Percentiles rank a stretch among this genome's conserved stretches.
Conservation (phyloP, 2,888 invertebrate species). For the Himalopsyche japonica region DNA sequence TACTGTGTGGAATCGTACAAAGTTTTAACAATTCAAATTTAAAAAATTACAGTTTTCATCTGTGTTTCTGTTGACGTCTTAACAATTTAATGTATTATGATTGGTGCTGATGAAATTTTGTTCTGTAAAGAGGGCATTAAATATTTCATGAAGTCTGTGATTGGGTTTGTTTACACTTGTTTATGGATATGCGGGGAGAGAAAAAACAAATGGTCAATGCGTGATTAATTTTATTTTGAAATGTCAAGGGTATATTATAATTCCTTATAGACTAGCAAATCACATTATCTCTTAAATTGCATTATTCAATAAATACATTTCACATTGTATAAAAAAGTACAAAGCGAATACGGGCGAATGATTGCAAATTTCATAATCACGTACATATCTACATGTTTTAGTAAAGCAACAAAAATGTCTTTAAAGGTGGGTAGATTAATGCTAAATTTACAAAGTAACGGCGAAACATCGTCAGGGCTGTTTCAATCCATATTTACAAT, state of each 20-base stretch:
- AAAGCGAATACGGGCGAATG: conserved; percentile 28
- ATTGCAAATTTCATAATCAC: not conserved
- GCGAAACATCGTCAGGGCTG: not conserved
- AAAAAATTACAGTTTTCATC: too few species aligned
- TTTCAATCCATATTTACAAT: not conserved
- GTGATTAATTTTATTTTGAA: conserved; percentile 37
- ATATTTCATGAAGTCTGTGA: too few species aligned
- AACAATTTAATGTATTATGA: too few species aligned
- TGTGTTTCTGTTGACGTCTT: too few species aligned
- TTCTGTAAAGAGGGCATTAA: too few species aligned
- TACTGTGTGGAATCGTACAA: too few species aligned
- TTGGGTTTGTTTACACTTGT: too few species aligned
- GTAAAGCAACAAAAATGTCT: not conserved
- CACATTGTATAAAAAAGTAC: conserved; percentile 39
- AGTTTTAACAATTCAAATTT: too few species aligned
- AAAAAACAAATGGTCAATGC: conserved; percentile 20
- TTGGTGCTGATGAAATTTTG: too few species aligned
- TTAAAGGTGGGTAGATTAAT: not conserved
- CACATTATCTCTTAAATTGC: conserved; percentile 28
- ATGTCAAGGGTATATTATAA: conserved; percentile 35
- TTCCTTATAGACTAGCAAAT: conserved; percentile 34
- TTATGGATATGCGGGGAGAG: too few species aligned
- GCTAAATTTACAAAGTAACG: not conserved
- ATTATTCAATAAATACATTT: conserved; percentile 20
- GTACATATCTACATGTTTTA: not conserved